Evolutionary conservation across 2,888 invertebrate species (phyloP).

Genomic region (Phengaris arion): DNA sequence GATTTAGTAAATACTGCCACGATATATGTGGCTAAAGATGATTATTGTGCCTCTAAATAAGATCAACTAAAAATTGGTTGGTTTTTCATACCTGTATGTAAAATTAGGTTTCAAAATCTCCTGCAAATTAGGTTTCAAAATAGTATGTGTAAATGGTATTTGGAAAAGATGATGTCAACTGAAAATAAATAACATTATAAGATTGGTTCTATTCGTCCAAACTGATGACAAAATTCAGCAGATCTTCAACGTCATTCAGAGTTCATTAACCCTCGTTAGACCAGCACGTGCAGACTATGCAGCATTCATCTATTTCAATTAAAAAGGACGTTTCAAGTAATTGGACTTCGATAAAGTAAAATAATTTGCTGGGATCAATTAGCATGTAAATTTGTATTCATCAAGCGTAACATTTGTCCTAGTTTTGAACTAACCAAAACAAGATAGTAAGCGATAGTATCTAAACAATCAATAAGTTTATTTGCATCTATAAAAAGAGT

Average conservation of each 20-base stretch:
- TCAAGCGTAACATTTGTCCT: conserved; percentile 5
- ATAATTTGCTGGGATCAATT: conserved; percentile 6
- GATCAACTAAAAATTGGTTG: not conserved
- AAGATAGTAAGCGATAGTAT: conserved; percentile 18
- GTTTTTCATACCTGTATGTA: not conserved
- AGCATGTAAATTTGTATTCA: conserved; percentile 12
- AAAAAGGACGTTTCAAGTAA: conserved; percentile 15
- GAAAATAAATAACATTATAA: not conserved
- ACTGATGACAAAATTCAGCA: not conserved
- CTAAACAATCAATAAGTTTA: conserved; percentile 23
- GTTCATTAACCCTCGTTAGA: conserved; percentile 19
- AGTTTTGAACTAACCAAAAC: not conserved
- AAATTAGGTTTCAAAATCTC: not conserved
- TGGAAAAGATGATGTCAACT: not conserved
- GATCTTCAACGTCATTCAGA: conserved; percentile 14
- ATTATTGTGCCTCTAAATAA: not conserved
- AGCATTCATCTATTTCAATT: conserved; percentile 22
- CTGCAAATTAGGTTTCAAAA: not conserved
- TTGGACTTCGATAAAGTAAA: conserved; percentile 13
- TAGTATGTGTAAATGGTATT: not conserved
- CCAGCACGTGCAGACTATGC: conserved; percentile 22
- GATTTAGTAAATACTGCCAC: not conserved
- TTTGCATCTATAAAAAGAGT: conserved; percentile 24
- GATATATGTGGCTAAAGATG: not conserved
- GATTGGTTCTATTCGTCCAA: not conserved